Evolutionary conservation across 2,113 vertebrate species (phyloP), one percentile per base, ranked within the genome.

Genomic region (Notiomystis cincta): DNA sequence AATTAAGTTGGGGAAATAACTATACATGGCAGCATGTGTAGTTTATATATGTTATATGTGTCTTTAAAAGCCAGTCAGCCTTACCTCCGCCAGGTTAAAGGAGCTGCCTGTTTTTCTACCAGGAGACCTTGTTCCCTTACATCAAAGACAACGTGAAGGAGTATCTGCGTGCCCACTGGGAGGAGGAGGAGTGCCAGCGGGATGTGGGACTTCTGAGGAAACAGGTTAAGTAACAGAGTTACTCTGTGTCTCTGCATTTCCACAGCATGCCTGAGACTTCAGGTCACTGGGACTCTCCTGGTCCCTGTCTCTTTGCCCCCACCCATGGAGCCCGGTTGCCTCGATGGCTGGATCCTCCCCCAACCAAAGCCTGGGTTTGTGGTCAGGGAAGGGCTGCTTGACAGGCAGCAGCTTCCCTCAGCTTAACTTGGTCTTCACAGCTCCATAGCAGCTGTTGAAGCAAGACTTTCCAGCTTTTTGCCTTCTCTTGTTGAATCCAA

Each of bases 111-210:
- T 66, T 84, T 95, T 62, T 90, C 48, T 47, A 22, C 50, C 93
- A 99, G 99, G 99, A 99, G 65, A 98, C 98, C 77, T 97, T 99
- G 92, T 99, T 99, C 97, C 98, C 99, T 24, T 99, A 99, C 94
- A 98, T 99, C 92, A 98, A 95, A 93, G 98, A 99, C 79, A 98
- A 99, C 48, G 98, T 99, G 30, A 98, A 99, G 89, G 99, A 99
- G 45, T 98, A 99, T 45, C 97, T 99, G 62, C 98, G 98, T 8
- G 89, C 97, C 27, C 99, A 99, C 84, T 99, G 99, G 99, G 98
- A 98, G 64, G 99, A 99, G 86, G 99, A 99, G 72, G 99, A 99
- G 93, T 99, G 99, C 97, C 99, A 99, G 91, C 98, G 98, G 87
- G 99, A 99, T 28, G 97, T 99, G 2, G 97, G 97, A 60, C 99